Percentiles rank a stretch among this genome's conserved stretches.
Evolutionary conservation across 2,888 invertebrate genomes (phyloP).

Genomic region (Brachylomia viminalis): DNA sequence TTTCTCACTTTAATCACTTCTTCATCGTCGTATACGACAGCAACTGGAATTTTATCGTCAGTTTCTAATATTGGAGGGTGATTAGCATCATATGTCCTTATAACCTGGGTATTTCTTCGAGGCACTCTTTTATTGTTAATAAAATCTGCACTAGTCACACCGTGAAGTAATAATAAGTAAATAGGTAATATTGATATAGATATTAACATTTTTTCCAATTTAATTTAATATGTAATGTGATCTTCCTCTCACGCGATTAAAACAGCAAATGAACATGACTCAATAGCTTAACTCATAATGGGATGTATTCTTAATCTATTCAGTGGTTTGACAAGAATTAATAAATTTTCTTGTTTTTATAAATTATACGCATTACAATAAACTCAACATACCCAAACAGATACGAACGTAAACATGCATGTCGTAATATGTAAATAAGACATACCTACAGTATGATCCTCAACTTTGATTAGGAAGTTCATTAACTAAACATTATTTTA

Average conservation of each 20-base stretch:
- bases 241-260: constrained; percentile 77
- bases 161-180: constrained; percentile 54
- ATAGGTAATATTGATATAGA: constrained; percentile 40
- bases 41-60: constrained; percentile 67
- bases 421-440: constrained; percentile 3
- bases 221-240: constrained; percentile 67
- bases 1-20: constrained; percentile 29
- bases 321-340: constrained; percentile 82
- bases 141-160: constrained; percentile 64
- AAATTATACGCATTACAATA: constrained; percentile 33
- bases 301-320: constrained; percentile 77
- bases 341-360: constrained; percentile 45
- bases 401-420: constrained; percentile 28
- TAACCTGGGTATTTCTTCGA: constrained; percentile 36
- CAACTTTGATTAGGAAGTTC: neutral
- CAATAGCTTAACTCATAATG: constrained; percentile 72
- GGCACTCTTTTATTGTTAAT: constrained; percentile 50
- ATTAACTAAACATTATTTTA: neutral
- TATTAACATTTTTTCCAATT: constrained; percentile 60
- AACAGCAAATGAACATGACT: constrained; percentile 81
- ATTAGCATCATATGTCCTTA: constrained; percentile 65
- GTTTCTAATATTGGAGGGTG: constrained; percentile 74
- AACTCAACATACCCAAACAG: constrained; percentile 35
- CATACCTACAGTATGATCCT: constrained; percentile 39
- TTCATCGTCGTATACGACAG: constrained; percentile 58